Percentiles rank a stretch among this genome's conserved stretches.
phyloP scores from a whole-genome alignment of 2,888 invertebrate species.

The Aricia artaxerxes region DNA sequence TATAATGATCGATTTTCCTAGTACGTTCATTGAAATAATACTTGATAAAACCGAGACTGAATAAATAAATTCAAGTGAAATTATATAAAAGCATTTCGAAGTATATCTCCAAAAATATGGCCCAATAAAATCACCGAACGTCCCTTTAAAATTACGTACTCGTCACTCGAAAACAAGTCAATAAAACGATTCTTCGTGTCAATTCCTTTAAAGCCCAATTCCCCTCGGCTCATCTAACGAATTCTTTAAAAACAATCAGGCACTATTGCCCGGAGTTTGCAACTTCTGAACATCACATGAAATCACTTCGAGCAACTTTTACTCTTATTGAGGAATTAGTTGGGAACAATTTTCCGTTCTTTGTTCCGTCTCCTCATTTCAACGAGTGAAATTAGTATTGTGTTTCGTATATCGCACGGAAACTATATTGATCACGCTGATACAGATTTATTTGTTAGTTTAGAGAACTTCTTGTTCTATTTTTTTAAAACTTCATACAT shows the following conservation, averaged over 20 bases:
- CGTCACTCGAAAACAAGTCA: constrained; percentile 25
- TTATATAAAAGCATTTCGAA: not conserved
- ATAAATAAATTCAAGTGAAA: not conserved
- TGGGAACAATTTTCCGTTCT: constrained; percentile 27
- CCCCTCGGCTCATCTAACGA: constrained; percentile 21
- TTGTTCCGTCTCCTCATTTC: constrained; percentile 19
- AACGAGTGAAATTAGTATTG: constrained; percentile 12
- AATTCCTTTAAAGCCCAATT: constrained; percentile 10
- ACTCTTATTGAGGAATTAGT: constrained; percentile 30
- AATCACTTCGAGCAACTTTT: constrained; percentile 30
- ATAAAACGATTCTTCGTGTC: constrained; percentile 29
- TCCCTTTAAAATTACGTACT: constrained; percentile 24
- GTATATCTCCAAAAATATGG: not conserved
- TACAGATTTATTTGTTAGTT: not conserved
- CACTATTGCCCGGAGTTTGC: constrained; percentile 24
- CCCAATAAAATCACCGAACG: not conserved
- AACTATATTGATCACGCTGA: constrained; percentile 3
- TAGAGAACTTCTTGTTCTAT: not conserved
- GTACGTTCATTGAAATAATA: no score
- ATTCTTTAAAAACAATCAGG: constrained; percentile 31
- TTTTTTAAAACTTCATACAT: not conserved
- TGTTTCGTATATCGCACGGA: constrained; percentile 2
- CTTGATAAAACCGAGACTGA: not conserved
- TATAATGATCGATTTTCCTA: no score
- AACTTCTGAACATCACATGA: constrained; percentile 32